A percentile compares a stretch with the other conserved stretches of the same genome.
phyloP scores from a whole-genome alignment of 2,888 invertebrate genomes.

The Campoplex nolae region DNA sequence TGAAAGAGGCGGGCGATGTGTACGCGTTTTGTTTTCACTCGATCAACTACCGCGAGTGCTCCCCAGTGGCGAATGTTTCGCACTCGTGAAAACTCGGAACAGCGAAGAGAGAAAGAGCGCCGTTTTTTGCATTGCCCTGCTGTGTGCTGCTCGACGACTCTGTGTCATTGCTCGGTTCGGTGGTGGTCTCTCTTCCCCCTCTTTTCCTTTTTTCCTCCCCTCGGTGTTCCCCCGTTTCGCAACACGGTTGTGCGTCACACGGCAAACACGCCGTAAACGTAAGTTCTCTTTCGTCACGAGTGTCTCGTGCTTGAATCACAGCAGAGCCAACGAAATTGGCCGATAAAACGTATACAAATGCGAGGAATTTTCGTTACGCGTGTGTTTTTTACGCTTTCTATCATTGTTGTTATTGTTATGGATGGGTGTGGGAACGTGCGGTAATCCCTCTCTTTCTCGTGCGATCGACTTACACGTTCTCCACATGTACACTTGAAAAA shows the following conservation, averaged over 20 bases:
- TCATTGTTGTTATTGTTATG: slow-evolving; percentile 7
- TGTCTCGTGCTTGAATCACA: slow-evolving; percentile 14
- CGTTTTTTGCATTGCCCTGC: slow-evolving; percentile 17
- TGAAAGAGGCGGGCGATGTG: not conserved
- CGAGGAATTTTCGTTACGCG: slow-evolving; percentile 15
- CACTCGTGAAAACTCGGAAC: slow-evolving; percentile 9
- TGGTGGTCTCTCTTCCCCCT: not conserved
- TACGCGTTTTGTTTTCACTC: not conserved
- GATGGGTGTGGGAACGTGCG: slow-evolving; percentile 18
- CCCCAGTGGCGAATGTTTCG: slow-evolving; percentile 7
- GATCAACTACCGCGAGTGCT: not conserved
- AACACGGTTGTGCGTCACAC: slow-evolving; percentile 34
- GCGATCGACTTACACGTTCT: slow-evolving; percentile 1
- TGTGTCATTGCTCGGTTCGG: not conserved
- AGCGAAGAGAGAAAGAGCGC: slow-evolving; percentile 9
- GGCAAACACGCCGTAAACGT: slow-evolving; percentile 16
- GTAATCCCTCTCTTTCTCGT: slow-evolving; percentile 16
- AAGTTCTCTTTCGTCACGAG: slow-evolving; percentile 34
- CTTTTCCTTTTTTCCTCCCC: not conserved
- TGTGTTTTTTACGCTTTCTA: slow-evolving; percentile 15
- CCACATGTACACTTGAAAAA: not conserved
- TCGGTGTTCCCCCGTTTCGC: not conserved
- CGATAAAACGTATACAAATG: slow-evolving; percentile 25
- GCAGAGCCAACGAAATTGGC: slow-evolving; percentile 9
- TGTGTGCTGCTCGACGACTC: not conserved